These are phyloP conservation scores for Laupala kohalensis DNA, from an alignment of 1,140 invertebrate genomes.

Conservation along the genomic window DNA sequence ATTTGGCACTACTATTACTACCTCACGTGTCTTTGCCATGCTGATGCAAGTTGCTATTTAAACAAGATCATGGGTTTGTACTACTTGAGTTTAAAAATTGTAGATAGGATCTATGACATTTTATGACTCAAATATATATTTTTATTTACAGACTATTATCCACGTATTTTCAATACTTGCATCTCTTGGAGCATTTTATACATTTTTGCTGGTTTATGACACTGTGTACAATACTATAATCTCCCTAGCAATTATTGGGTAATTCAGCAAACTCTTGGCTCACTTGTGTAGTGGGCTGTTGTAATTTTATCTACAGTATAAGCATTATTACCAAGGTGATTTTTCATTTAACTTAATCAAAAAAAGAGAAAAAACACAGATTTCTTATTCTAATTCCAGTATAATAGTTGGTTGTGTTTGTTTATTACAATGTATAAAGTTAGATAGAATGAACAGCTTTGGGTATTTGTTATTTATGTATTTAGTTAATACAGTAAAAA, in stretches of 20 bases:
- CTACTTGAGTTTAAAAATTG: neutral
- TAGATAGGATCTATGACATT: too few species aligned
- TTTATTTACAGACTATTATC: constrained; percentile 65
- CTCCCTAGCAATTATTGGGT: constrained; percentile 68
- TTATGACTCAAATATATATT: constrained; percentile 11
- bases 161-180: constrained; percentile 61
- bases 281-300: constrained; percentile 66
- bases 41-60: constrained; percentile 73
- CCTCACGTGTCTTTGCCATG: constrained; percentile 74
- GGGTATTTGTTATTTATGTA: too few species aligned
- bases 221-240: constrained; percentile 59
- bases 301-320: constrained; percentile 60
- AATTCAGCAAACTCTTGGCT: constrained; percentile 62
- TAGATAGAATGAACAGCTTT: too few species aligned
- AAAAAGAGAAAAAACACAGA: too few species aligned
- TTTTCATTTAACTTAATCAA: too few species aligned
- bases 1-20: constrained; percentile 75
- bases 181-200: constrained; percentile 69
- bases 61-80: constrained; percentile 79
- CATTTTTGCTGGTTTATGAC: constrained; percentile 75
- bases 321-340: constrained; percentile 79
- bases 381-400: too few species aligned
- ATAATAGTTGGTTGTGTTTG: too few species aligned
- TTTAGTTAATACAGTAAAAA: too few species aligned
- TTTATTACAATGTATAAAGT: too few species aligned